phyloP scores from a whole-genome alignment of 1,140 invertebrate genomes.

The Lucilia sericata region DNA sequence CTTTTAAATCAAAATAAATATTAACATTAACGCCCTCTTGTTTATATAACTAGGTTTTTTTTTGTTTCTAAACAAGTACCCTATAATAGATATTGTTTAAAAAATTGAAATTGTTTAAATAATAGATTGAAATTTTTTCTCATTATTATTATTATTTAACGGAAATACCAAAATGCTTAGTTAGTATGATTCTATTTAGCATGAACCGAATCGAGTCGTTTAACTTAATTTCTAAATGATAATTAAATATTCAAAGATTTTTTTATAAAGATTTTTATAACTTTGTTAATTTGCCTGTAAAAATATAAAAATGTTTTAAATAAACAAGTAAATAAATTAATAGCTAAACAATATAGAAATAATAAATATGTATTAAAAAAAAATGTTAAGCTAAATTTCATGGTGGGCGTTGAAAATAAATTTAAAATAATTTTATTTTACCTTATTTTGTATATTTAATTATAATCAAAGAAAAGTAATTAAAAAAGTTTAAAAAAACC shows the following conservation, averaged over 20 bases:
- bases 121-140: no score
- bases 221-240: background rate
- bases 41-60: slow-evolving; percentile 2
- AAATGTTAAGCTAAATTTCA: background rate
- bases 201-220: background rate
- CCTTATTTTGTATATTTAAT: slow-evolving; percentile 22
- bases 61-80: background rate
- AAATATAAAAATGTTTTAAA: background rate
- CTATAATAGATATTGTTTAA: background rate
- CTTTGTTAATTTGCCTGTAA: background rate
- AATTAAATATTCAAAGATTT: background rate
- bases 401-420: slow-evolving; percentile 2
- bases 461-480: slow-evolving; percentile 1
- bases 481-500: slow-evolving; percentile 3
- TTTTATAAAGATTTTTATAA: background rate
- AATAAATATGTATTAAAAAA: background rate
- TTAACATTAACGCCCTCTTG: slow-evolving; percentile 34
- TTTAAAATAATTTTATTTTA: background rate
- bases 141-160: background rate
- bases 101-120: background rate
- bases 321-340: slow-evolving; percentile 17
- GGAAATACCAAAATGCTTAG: slow-evolving; percentile 1
- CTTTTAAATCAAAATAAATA: background rate
- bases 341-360: background rate
- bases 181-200: background rate